A percentile compares a stretch with the other conserved stretches of the same genome.
Conservation (phyloP, 1,140 invertebrate genomes). For the Galleria mellonella region DNA sequence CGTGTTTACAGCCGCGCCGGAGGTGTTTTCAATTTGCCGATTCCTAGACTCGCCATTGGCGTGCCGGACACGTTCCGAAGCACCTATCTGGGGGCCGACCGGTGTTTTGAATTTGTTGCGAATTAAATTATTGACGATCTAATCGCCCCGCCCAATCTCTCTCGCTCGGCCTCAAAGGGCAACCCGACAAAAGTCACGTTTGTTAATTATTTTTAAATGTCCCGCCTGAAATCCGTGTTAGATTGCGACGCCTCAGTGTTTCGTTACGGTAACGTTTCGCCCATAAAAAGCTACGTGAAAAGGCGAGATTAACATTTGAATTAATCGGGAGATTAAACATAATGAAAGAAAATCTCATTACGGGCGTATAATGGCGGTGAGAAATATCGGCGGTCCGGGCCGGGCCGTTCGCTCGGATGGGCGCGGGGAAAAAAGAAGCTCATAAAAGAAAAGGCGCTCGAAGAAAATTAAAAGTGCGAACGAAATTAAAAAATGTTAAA, state of each 20-base stretch:
- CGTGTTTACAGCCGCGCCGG: constrained; percentile 69
- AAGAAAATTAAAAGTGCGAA: constrained; percentile 70
- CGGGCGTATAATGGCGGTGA: constrained; percentile 67
- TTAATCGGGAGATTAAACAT: constrained; percentile 74
- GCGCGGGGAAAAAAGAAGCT: constrained; percentile 46
- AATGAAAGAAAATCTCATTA: constrained; percentile 75
- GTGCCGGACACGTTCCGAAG: constrained; percentile 60
- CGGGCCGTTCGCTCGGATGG: constrained; percentile 18
- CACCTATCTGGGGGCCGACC: constrained; percentile 54
- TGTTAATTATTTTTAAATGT: constrained; percentile 63
- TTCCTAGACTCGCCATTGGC: constrained; percentile 57
- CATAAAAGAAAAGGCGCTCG: constrained; percentile 63
- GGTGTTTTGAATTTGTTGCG: constrained; percentile 66
- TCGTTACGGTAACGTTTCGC: constrained; percentile 39
- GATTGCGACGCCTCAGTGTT: constrained; percentile 32
- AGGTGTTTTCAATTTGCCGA: constrained; percentile 72
- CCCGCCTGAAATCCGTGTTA: constrained; percentile 34
- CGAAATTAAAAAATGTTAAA: constrained; percentile 72
- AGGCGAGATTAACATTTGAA: constrained; percentile 71
- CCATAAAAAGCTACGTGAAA: constrained; percentile 57
- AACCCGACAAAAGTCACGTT: constrained; percentile 44
- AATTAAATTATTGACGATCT: constrained; percentile 71
- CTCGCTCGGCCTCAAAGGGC: constrained; percentile 9
- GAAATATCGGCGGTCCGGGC: constrained; percentile 55
- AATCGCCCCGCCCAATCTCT: constrained; percentile 45